These are phyloP conservation scores for Thumatha senex DNA, from an alignment of 2,888 invertebrate species.

Conservation along the genomic window DNA sequence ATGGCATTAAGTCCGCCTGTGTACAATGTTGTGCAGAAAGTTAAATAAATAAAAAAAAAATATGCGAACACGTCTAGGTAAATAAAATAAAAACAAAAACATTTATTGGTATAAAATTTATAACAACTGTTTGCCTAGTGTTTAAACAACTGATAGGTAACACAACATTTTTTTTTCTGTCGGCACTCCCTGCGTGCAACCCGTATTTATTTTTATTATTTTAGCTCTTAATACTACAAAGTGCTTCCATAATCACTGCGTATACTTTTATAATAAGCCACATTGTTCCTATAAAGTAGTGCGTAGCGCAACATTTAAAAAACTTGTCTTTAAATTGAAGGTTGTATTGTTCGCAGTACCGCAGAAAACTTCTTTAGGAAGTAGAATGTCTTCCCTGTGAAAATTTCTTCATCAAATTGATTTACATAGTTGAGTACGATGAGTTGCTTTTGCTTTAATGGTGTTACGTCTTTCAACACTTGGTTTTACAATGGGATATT, in stretches of 20 bases:
- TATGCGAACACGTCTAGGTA: too few relatives aligned
- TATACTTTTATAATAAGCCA: constrained; percentile 22
- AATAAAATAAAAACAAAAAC: too few relatives aligned
- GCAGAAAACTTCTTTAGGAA: constrained; percentile 45
- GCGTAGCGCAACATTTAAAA: neutral
- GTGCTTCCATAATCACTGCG: constrained; percentile 15
- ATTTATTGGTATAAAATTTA: too few relatives aligned
- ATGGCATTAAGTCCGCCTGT: too few relatives aligned
- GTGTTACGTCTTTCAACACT: constrained; percentile 30
- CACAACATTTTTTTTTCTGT: too few relatives aligned
- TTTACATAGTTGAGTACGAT: constrained; percentile 43
- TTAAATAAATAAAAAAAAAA: too few relatives aligned
- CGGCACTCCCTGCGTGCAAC: too few relatives aligned
- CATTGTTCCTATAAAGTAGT: constrained; percentile 1
- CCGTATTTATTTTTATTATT: too few relatives aligned
- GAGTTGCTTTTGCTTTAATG: constrained; percentile 22
- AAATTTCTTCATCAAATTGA: constrained; percentile 51
- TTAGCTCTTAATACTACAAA: constrained; percentile 16
- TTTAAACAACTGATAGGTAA: too few relatives aligned
- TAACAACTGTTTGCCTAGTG: too few relatives aligned
- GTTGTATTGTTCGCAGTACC: constrained; percentile 26
- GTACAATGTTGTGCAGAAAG: too few relatives aligned
- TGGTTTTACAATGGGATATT: constrained; percentile 27
- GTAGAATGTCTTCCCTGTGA: constrained; percentile 58
- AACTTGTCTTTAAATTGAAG: constrained; percentile 20